Conservation (phyloP, 2,888 invertebrate genomes). For the Malthinus seriepunctatus region DNA sequence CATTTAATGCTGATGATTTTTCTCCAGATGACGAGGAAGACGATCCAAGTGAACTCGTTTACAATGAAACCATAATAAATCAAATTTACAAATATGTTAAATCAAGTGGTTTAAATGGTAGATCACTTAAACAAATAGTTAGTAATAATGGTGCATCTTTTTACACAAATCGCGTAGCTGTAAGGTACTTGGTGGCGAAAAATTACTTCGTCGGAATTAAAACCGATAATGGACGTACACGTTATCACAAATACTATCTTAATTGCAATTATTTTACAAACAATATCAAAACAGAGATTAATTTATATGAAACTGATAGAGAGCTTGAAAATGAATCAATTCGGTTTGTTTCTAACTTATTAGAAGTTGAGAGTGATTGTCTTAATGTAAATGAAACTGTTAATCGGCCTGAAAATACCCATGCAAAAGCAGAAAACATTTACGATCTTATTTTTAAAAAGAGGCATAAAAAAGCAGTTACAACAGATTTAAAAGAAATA, state of each 20-base stretch:
- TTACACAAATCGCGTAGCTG: constrained; percentile 37
- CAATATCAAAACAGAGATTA: not conserved
- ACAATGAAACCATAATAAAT: constrained; percentile 45
- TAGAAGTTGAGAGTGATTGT: constrained; percentile 15
- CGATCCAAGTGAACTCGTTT: constrained; percentile 28
- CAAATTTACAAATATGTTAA: constrained; percentile 42
- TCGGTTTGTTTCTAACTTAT: constrained; percentile 13
- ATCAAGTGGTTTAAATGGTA: constrained; percentile 39
- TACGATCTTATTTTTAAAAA: not conserved
- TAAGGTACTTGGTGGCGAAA: constrained; percentile 37
- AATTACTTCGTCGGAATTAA: constrained; percentile 37
- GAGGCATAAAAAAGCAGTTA: not conserved
- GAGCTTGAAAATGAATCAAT: constrained; percentile 10
- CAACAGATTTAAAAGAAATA: not conserved
- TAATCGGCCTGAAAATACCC: no score
- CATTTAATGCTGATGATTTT: not conserved
- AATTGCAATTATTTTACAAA: not conserved
- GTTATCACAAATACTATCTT: constrained; percentile 33
- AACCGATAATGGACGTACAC: constrained; percentile 43
- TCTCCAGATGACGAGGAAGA: constrained; percentile 31
- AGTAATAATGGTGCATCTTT: constrained; percentile 38
- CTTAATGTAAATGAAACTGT: not conserved
- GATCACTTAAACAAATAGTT: constrained; percentile 37
- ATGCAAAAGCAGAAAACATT: no score
- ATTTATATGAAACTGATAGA: not conserved